Percentiles rank a stretch among this genome's conserved stretches.
These are phyloP conservation scores for Myrmecophaga tridactyla DNA, from an alignment of 2,113 vertebrate genomes.

Conservation along the genomic window DNA sequence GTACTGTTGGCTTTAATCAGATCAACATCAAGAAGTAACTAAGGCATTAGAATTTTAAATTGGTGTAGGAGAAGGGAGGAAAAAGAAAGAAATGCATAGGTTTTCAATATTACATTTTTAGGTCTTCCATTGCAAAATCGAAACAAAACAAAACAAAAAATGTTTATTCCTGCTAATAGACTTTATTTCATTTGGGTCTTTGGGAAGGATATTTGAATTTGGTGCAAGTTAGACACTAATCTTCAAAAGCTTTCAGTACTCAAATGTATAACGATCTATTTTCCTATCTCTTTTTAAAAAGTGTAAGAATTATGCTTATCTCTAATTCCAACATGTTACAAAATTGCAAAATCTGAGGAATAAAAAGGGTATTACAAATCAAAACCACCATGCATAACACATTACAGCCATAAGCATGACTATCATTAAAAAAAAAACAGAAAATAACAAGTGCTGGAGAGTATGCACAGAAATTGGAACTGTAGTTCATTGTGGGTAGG, in stretches of 20 bases:
- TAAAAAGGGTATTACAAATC: neutral
- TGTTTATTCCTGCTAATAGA: slow-evolving; percentile 33
- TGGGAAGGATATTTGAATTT: slow-evolving; percentile 43
- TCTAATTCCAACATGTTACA: neutral
- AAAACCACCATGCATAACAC: too few species aligned
- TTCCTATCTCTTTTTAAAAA: neutral
- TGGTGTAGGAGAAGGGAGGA: neutral
- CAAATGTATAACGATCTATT: neutral
- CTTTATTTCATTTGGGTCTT: slow-evolving; percentile 61
- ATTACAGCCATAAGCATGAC: too few species aligned
- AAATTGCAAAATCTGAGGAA: neutral
- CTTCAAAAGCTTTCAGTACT: neutral
- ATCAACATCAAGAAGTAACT: neutral
- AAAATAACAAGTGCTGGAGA: too few species aligned
- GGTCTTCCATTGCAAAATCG: slow-evolving; percentile 32
- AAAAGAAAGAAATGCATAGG: neutral
- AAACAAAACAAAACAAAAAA: slow-evolving; percentile 47
- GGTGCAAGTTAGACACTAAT: slow-evolving; percentile 2
- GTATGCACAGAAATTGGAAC: too few species aligned
- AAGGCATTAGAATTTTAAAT: neutral
- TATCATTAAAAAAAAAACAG: too few species aligned
- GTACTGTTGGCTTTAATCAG: neutral
- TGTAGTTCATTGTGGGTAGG: too few species aligned
- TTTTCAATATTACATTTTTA: slow-evolving; percentile 55
- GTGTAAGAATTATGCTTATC: neutral